Base-by-base conservation (phyloP, 2,113 vertebrate genomes). In the Butorides virescens region DNA sequence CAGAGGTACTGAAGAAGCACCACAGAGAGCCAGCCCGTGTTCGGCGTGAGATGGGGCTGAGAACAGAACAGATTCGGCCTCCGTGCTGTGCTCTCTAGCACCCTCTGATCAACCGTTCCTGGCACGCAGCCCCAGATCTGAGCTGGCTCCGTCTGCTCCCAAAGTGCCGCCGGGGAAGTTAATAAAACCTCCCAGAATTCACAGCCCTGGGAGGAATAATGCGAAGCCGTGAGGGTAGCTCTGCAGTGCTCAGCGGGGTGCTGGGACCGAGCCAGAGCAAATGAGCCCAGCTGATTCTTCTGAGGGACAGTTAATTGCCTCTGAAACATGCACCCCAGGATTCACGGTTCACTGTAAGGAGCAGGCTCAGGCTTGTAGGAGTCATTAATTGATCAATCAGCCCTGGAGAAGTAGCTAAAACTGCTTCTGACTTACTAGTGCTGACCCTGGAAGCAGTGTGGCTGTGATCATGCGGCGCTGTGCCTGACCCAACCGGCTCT, bases 131-230 rank as follows among this genome's bases (percentile, higher is more conserved):
- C 29, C 22, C 59, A 50, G 22, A 67, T 44, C 52, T 1, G 8
- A 89, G 76, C 76, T 12, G 65, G 50, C 61, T 94, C 81, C 63
- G 29, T 11, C 78, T 78, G 89, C 80, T 93, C 73, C 79, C 6
- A 1, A 47, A 63, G 73, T 18, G 61, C 80, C 81, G 76, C 86
- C 36, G 83, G 37, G 65, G 76, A 91, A 92, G 86, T 96, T 95
- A 95, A 95, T 96, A 95, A 95, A 92, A 92, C 86, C 73, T 93
- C 72, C 32, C 1, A n/a, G 91, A 95, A 95, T 95, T 78, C 94
- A 81, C 55, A 75, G 68, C 86, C 77, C 89, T 59, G 26, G 26
- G 26, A 95, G 91, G 46, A 91, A 89, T 50, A 85, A 86, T 36
- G 76, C 3, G 21, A 74, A 93, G 83, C 47, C 3, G 0, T 13